Conservation (phyloP, 2,888 invertebrate genomes). For the Drosophila anomelani region DNA sequence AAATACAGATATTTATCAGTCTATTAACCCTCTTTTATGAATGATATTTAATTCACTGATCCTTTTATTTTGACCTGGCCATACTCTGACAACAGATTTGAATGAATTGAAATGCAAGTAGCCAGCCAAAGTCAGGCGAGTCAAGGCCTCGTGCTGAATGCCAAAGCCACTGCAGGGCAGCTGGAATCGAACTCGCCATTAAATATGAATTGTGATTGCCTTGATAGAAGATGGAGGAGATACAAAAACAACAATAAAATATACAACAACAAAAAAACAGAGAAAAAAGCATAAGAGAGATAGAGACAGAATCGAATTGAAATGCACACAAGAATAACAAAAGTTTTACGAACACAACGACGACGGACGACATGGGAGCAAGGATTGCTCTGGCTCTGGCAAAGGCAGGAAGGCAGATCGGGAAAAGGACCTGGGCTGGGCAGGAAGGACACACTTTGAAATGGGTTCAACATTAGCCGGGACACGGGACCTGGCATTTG, state of each 20-base stretch:
- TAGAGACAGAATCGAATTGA: constrained; percentile 33
- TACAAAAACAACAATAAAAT: not conserved
- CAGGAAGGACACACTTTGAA: constrained; percentile 54
- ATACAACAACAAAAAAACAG: not conserved
- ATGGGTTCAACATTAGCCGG: constrained; percentile 57
- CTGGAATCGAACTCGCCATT: constrained; percentile 47
- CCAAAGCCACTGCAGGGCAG: constrained; percentile 37
- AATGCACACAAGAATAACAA: constrained; percentile 49
- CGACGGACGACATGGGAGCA: constrained; percentile 19
- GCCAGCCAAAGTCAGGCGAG: constrained; percentile 29
- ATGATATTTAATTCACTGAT: too few relatives aligned
- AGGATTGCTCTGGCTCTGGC: constrained; percentile 1
- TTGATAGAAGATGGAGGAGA: constrained; percentile 14
- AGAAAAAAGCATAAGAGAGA: not conserved
- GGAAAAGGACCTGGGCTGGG: constrained; percentile 5
- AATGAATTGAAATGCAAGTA: constrained; percentile 36
- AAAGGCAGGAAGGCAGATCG: constrained; percentile 27
- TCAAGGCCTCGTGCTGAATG: constrained; percentile 37
- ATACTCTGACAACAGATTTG: not conserved
- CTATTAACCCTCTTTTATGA: not conserved
- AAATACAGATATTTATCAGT: not conserved
- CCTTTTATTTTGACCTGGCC: not conserved
- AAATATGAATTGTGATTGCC: constrained; percentile 47
- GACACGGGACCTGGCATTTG: constrained; percentile 47
- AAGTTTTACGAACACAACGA: constrained; percentile 36